A percentile compares a stretch with the other conserved stretches of the same genome.
These are phyloP conservation scores for Cyrtonyx montezumae DNA, from an alignment of 2,113 vertebrate genomes.

Conservation along the genomic window DNA sequence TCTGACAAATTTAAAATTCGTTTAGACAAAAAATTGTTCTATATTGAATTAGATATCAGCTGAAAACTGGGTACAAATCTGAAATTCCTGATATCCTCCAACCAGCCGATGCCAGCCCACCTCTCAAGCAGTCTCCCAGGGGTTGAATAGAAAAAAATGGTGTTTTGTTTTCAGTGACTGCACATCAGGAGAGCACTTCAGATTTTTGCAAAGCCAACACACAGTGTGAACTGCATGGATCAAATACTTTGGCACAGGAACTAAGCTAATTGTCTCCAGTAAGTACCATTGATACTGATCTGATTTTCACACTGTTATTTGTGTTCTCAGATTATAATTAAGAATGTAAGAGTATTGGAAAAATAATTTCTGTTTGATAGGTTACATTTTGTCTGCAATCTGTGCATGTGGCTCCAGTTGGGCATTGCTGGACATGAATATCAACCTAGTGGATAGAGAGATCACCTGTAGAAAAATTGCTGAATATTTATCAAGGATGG, in stretches of 20 bases:
- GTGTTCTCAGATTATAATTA: not conserved
- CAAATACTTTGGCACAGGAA: slow-evolving; percentile 28
- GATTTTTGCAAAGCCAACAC: slow-evolving; percentile 41
- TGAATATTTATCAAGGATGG: not conserved
- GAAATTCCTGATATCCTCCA: not conserved
- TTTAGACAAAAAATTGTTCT: not conserved
- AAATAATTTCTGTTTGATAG: not conserved
- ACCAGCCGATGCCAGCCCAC: not conserved
- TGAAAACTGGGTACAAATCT: not conserved
- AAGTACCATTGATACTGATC: not conserved
- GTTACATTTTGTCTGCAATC: not conserved
- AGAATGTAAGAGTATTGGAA: not conserved
- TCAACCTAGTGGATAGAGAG: accelerated
- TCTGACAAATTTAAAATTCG: not conserved
- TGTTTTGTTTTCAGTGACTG: not conserved
- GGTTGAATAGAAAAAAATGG: not conserved
- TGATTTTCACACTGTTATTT: not conserved
- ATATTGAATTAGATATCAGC: not conserved
- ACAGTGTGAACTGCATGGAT: not conserved
- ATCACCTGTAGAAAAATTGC: not conserved
- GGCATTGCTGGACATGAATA: not conserved
- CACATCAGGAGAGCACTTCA: not conserved
- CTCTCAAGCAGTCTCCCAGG: not conserved
- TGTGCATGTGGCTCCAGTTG: not conserved
- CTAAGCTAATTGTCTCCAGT: slow-evolving; percentile 42